phyloP scores from a whole-genome alignment of 2,888 invertebrate genomes.

The Fragum fragum region DNA sequence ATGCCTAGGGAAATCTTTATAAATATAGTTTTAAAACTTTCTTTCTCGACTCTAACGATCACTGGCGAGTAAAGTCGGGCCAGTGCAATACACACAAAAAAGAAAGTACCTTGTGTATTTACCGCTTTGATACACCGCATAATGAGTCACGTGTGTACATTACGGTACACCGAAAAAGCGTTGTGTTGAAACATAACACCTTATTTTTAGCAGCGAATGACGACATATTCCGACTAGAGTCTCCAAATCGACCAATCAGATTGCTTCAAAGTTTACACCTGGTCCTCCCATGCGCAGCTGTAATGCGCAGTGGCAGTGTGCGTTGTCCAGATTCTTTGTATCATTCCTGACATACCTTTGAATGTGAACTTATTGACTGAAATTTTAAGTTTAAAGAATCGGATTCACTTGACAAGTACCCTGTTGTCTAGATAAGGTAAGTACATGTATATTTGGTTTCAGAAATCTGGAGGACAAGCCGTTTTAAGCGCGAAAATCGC shows the following conservation, averaged over 20 bases:
- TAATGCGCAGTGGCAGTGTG: constrained; percentile 87
- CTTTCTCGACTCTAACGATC: no score
- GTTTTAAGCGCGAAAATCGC: constrained; percentile 62
- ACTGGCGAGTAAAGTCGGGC: background rate
- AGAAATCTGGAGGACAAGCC: constrained; percentile 60
- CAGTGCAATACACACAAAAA: constrained; percentile 8
- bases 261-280: constrained; percentile 54
- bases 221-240: constrained; percentile 56
- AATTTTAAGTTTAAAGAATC: constrained; percentile 72
- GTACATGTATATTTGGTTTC: constrained; percentile 67
- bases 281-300: constrained; percentile 82
- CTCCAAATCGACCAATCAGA: constrained; percentile 61
- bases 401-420: constrained; percentile 86
- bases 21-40: no score
- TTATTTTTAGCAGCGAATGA: constrained; percentile 68
- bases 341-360: constrained; percentile 98
- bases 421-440: constrained; percentile 90
- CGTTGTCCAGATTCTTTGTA: constrained; percentile 99
- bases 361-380: constrained; percentile 86
- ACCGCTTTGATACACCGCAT: constrained; percentile 28
- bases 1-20: no score
- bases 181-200: constrained; percentile 60
- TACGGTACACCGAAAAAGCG: constrained; percentile 47
- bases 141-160: constrained; percentile 31
- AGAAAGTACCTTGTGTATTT: constrained; percentile 18